Evolutionary conservation across 2,797 vertebrate genomes (phyloP).

Genomic region (Poecilia picta): DNA sequence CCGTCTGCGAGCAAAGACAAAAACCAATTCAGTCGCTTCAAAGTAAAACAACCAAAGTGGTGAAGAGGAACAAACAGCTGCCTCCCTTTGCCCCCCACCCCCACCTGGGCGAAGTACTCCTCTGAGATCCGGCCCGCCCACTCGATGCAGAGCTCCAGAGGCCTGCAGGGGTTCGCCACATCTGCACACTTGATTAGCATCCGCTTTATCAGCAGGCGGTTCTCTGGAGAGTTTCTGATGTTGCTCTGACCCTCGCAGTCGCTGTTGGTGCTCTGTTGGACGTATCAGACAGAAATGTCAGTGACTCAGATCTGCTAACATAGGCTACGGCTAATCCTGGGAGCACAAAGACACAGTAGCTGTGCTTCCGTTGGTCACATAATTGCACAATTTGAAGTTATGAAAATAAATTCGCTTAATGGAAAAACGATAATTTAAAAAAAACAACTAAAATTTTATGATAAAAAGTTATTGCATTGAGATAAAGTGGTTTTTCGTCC

Average conservation of each 20-base stretch:
- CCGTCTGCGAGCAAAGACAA: slow-evolving; percentile 82
- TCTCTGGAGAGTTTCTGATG: slow-evolving; percentile 90
- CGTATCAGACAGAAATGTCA: background rate
- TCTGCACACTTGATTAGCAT: slow-evolving; percentile 98
- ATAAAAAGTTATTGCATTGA: too few relatives aligned
- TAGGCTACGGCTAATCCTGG: background rate
- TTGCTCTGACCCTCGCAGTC: slow-evolving; percentile 80
- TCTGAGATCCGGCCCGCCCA: slow-evolving; percentile 97
- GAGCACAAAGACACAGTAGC: background rate
- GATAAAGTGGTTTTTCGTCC: too few relatives aligned
- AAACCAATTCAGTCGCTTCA: background rate
- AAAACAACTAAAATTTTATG: too few relatives aligned
- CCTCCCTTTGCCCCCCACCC: background rate
- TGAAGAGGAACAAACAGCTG: background rate
- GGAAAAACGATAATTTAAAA: too few relatives aligned
- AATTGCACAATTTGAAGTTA: background rate
- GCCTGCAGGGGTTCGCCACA: slow-evolving; percentile 95
- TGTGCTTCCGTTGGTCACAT: background rate
- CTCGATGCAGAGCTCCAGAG: slow-evolving; percentile 91
- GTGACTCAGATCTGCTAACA: background rate
- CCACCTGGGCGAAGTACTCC: slow-evolving; percentile 96
- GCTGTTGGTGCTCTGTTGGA: slow-evolving; percentile 75
- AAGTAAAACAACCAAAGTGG: background rate
- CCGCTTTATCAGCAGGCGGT: slow-evolving; percentile 92
- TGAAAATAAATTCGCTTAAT: too few relatives aligned